These are phyloP conservation scores for Synanthedon tipuliformis DNA, from an alignment of 2,888 invertebrate species.

Conservation along the genomic window DNA sequence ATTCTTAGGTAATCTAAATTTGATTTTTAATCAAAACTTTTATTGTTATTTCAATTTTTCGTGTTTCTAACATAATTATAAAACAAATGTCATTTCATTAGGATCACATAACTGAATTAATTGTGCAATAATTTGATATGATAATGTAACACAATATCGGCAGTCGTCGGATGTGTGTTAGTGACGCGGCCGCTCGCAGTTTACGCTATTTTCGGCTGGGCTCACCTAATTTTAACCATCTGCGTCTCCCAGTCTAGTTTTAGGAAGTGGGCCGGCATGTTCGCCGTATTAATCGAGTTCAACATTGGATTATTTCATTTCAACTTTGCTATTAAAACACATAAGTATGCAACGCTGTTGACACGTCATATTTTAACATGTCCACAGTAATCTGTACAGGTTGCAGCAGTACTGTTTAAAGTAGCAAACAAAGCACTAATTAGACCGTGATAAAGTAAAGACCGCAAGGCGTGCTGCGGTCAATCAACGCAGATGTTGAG, in stretches of 20 bases:
- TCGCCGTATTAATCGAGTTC: constrained; percentile 42
- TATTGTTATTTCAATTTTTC: too few relatives aligned
- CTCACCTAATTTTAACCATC: constrained; percentile 65
- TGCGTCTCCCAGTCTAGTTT: constrained; percentile 63
- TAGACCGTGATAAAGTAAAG: constrained; percentile 41
- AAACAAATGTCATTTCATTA: too few relatives aligned
- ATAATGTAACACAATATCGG: constrained; percentile 62
- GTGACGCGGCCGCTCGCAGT: constrained; percentile 52
- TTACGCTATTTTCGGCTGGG: constrained; percentile 63
- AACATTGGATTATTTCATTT: constrained; percentile 2
- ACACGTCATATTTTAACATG: too few relatives aligned
- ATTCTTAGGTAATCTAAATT: too few relatives aligned
- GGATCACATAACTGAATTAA: too few relatives aligned
- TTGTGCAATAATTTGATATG: constrained; percentile 14
- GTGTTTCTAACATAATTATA: too few relatives aligned
- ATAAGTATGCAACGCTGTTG: too few relatives aligned
- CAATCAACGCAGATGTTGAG: constrained; percentile 50
- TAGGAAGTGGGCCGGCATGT: constrained; percentile 64
- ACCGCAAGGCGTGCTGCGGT: constrained; percentile 27
- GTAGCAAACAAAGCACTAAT: constrained; percentile 42
- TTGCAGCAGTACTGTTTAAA: constrained; percentile 1
- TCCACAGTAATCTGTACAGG: too few relatives aligned
- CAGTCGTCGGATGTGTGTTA: constrained; percentile 31
- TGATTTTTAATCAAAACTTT: too few relatives aligned
- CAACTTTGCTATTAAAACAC: too few relatives aligned